phyloP scores from a whole-genome alignment of 2,113 vertebrate species.

The Heterocephalus glaber region DNA sequence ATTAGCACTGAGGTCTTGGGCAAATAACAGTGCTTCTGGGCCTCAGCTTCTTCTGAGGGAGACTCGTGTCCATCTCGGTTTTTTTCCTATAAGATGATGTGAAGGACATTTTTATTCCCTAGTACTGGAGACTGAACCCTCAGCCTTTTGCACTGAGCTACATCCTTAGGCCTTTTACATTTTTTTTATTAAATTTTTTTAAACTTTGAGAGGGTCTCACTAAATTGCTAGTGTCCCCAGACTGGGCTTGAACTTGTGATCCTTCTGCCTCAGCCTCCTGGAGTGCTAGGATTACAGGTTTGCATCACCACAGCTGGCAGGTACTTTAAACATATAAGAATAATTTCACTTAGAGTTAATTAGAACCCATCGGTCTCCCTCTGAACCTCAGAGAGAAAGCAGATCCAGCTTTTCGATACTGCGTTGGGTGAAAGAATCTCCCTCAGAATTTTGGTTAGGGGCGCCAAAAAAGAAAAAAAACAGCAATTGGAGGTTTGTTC shows the following conservation, averaged over 20 bases:
- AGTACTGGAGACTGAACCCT: neutral
- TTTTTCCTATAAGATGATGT: neutral
- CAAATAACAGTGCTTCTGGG: neutral
- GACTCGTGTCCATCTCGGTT: neutral
- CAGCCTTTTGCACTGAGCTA: neutral
- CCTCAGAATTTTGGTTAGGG: neutral
- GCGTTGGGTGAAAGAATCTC: slow-evolving; percentile 25
- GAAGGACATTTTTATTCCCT: neutral
- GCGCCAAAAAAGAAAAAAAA: slow-evolving; percentile 13
- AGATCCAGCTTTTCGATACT: neutral
- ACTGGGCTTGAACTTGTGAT: neutral
- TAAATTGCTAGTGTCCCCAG: neutral
- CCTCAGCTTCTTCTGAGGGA: neutral
- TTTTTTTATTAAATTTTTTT: neutral
- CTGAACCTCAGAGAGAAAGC: neutral
- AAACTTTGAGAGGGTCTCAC: neutral
- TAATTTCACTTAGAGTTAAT: slow-evolving; percentile 28
- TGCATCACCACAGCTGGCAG: too few species aligned
- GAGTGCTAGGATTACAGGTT: neutral
- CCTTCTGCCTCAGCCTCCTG: too few species aligned
- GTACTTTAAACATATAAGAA: neutral
- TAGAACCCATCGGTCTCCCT: neutral
- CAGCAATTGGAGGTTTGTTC: neutral
- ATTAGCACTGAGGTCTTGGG: neutral
- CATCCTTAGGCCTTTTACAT: neutral